phyloP scores from a whole-genome alignment of 2,888 invertebrate genomes.

The Oscheius sp. region DNA sequence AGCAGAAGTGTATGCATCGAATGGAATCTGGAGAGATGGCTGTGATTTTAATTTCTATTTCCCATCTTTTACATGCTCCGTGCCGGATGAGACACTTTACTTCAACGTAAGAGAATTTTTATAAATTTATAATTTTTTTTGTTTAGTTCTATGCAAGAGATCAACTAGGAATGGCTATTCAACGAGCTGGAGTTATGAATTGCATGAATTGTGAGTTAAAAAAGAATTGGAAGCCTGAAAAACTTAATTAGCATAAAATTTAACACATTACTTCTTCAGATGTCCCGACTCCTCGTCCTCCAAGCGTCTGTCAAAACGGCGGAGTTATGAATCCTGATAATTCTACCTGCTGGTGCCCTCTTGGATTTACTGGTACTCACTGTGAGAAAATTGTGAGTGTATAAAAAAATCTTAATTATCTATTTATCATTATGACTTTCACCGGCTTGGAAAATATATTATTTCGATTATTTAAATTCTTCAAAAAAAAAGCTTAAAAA shows the following conservation, averaged over 20 bases:
- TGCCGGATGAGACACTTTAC: slow-evolving; percentile 54
- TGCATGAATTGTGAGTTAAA: slow-evolving; percentile 35
- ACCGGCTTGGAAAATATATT: too few relatives aligned
- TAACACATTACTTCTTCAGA: not conserved
- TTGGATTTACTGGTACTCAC: slow-evolving; percentile 51
- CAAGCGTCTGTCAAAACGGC: slow-evolving; percentile 58
- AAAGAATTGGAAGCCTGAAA: too few relatives aligned
- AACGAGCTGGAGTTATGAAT: slow-evolving; percentile 59
- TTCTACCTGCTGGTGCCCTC: slow-evolving; percentile 59
- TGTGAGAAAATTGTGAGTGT: slow-evolving; percentile 48
- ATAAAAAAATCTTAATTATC: too few relatives aligned
- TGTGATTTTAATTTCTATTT: slow-evolving; percentile 60
- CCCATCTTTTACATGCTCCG: slow-evolving; percentile 54
- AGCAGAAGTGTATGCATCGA: slow-evolving; percentile 32
- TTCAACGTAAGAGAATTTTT: slow-evolving; percentile 43
- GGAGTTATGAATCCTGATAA: slow-evolving; percentile 53
- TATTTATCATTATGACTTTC: too few relatives aligned
- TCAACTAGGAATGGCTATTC: slow-evolving; percentile 45
- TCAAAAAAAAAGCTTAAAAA: not conserved
- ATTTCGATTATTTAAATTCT: too few relatives aligned
- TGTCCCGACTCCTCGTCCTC: slow-evolving; percentile 48
- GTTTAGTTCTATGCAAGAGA: slow-evolving; percentile 57
- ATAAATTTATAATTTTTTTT: slow-evolving; percentile 4
- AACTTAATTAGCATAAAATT: too few relatives aligned
- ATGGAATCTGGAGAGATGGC: slow-evolving; percentile 54